phyloP scores from a whole-genome alignment of 2,797 vertebrate species.

The Micropoecilia bifurca region DNA sequence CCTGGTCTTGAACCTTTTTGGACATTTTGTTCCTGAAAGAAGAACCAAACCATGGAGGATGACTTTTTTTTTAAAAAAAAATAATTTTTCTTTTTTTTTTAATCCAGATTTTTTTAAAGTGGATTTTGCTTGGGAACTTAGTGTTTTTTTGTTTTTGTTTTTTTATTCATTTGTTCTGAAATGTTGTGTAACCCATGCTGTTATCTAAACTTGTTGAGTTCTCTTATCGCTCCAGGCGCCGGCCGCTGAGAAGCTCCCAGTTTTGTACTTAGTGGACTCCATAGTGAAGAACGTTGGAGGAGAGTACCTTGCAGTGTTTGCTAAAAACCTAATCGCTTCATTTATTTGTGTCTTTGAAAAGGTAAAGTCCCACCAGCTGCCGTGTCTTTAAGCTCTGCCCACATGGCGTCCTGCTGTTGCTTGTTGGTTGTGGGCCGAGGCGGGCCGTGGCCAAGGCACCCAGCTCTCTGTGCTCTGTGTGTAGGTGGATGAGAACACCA shows the following conservation, averaged over 20 bases:
- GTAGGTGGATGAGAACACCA: slow-evolving; percentile 99
- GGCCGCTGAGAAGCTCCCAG: slow-evolving; percentile 95
- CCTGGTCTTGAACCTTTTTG: not conserved
- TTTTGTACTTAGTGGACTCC: slow-evolving; percentile 99
- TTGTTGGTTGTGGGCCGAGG: slow-evolving; percentile 42
- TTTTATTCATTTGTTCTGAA: slow-evolving; percentile 45
- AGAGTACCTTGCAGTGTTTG: slow-evolving; percentile 98
- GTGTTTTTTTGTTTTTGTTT: not conserved
- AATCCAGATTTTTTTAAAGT: not conserved
- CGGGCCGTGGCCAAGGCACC: slow-evolving; percentile 47
- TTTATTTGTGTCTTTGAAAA: slow-evolving; percentile 99
- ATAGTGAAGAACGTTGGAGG: slow-evolving; percentile 99
- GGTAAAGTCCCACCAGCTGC: slow-evolving; percentile 87
- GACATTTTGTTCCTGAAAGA: not conserved
- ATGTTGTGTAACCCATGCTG: slow-evolving; percentile 80
- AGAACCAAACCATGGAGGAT: not conserved
- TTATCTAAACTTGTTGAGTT: slow-evolving; percentile 99
- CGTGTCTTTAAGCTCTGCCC: slow-evolving; percentile 12
- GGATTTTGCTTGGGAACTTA: slow-evolving; percentile 19
- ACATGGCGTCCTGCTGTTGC: slow-evolving; percentile 51
- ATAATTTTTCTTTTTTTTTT: not conserved
- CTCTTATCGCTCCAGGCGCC: slow-evolving; percentile 97
- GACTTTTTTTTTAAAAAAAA: not conserved
- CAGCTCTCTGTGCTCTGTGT: slow-evolving; percentile 89
- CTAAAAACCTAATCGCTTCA: slow-evolving; percentile 99